Evolutionary conservation across 2,113 vertebrate species (phyloP), one percentile per base, ranked within the genome.

Genomic region (Thamnophis sirtalis): DNA sequence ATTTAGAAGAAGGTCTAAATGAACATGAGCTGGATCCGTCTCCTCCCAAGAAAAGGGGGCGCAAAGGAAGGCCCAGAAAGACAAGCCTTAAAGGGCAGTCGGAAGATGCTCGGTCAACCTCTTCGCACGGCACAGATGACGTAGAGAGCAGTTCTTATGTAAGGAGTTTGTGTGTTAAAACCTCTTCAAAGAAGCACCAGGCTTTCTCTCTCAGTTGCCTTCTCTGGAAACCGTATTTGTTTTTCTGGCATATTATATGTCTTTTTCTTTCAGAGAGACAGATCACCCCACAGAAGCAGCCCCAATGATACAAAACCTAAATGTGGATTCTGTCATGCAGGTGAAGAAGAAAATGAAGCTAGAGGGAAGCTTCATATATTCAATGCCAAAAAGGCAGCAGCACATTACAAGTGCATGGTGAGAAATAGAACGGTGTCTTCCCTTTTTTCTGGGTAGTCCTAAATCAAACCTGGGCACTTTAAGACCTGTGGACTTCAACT

Each of bases 321-420:
- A 96, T 99, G 99, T 96, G 99, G 99, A 94, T 99, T 99, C 96
- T 99, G 99, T 97, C 99, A 99, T 56, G 98, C 99, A 88, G 99
- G 99, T 38, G 99, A 99, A 87, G 99, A 99, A 96, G 99, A 99
- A 97, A 99, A 99, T 92, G 98, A 98, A 97, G 99, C 98, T 1
- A 98, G 99, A 94, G 99, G 99, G 95, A 98, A 99, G 96, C 98
- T 99, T 95, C 99, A 99, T 96, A 98, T 98, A 49, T 99, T 99
- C 97, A 99, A 98, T 97, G 98, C 98, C 95, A 99, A 99, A 97
- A 99, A 99, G 96, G 99, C 99, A 96, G 99, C 99, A 15, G 99
- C 99, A 54, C 99, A 99, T 96, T 99, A 99, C 97, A 99, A 99
- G 97, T 99, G 99, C 97, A 99, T 99, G 99, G 99, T 99, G 97